These are phyloP conservation scores for Talpa occidentalis DNA, from an alignment of 2,113 vertebrate species.

Conservation along the genomic window DNA sequence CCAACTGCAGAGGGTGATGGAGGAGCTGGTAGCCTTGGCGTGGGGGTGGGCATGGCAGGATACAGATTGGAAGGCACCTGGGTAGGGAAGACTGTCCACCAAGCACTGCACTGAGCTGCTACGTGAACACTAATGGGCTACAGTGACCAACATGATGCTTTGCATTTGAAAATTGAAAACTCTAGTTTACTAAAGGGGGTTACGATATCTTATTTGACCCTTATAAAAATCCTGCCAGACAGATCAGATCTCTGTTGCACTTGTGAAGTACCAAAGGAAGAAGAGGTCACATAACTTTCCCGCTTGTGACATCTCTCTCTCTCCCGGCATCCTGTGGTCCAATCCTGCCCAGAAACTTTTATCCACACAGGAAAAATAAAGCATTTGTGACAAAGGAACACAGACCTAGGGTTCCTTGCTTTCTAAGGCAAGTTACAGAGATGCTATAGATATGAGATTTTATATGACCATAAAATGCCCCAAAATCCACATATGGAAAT, in stretches of 20 bases:
- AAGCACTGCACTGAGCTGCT: neutral
- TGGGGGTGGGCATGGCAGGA: neutral
- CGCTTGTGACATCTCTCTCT: neutral
- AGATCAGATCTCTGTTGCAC: neutral
- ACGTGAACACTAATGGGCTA: neutral
- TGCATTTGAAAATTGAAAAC: neutral
- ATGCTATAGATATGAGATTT: neutral
- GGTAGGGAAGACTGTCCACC: neutral
- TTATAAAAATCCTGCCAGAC: neutral
- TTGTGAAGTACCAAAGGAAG: neutral
- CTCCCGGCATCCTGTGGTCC: neutral
- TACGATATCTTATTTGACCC: neutral
- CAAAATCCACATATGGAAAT: neutral
- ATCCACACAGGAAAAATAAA: neutral
- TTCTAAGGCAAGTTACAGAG: neutral
- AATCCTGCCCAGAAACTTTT: neutral
- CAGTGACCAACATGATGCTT: rapidly evolving
- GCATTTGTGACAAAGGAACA: neutral
- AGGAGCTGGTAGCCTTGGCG: neutral
- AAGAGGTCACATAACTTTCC: neutral
- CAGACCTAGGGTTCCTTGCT: neutral
- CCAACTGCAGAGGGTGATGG: neutral
- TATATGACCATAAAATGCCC: neutral
- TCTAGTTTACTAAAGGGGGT: neutral
- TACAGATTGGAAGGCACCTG: neutral